Evolutionary conservation across 30 jellyfish, hydroid and myxozoan species (phyloP).

Genomic region (Pseudorhiza aurosa): DNA sequence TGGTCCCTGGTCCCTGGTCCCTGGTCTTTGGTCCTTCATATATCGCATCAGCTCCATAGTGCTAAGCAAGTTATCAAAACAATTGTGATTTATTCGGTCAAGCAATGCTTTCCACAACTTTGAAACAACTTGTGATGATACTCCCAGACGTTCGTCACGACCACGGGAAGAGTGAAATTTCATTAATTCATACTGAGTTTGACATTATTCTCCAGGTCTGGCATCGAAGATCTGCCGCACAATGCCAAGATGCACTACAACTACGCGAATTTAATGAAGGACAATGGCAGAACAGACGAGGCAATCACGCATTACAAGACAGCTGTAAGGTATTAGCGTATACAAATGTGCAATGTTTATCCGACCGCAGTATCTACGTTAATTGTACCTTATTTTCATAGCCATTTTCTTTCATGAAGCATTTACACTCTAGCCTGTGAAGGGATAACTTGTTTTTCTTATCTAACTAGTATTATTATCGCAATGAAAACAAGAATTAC

Average conservation of each 20-base stretch:
- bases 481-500: too few relatives aligned
- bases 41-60: constrained; percentile 57
- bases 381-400: too few relatives aligned
- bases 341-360: background rate
- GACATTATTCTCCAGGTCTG: too few relatives aligned
- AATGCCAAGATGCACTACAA: constrained; percentile 91
- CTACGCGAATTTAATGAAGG: constrained; percentile 80
- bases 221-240: constrained; percentile 78
- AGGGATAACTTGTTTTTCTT: too few relatives aligned
- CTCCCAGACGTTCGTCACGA: too few relatives aligned
- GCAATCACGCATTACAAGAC: constrained; percentile 76
- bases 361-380: too few relatives aligned
- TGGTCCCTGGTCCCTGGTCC: too few relatives aligned
- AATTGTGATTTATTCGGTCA: constrained; percentile 21
- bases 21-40: constrained; percentile 40
- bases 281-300: constrained; percentile 59
- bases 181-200: too few relatives aligned
- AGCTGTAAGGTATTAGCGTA: constrained; percentile 62
- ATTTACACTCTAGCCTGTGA: too few relatives aligned
- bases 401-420: too few relatives aligned
- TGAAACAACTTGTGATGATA: constrained; percentile 81
- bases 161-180: too few relatives aligned
- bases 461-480: too few relatives aligned
- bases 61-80: constrained; percentile 80
- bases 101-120: constrained; percentile 68